These are phyloP conservation scores for Rhabdornis inornatus DNA, from an alignment of 2,113 vertebrate species.

Conservation along the genomic window DNA sequence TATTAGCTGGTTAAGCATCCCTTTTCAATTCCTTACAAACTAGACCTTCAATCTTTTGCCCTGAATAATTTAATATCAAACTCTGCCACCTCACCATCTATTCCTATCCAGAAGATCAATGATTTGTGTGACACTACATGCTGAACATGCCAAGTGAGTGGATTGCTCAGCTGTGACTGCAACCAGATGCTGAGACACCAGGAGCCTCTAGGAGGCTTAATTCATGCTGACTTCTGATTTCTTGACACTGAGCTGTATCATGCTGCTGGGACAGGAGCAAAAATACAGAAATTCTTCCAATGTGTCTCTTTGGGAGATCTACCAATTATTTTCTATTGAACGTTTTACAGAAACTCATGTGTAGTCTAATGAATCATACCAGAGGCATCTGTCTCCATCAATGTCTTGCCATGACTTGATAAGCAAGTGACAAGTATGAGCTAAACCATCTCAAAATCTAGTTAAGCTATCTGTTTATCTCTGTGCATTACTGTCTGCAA, in stretches of 20 bases:
- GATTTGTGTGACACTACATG: background rate
- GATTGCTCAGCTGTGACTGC: background rate
- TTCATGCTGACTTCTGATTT: background rate
- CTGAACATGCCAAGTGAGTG: background rate
- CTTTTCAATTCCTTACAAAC: background rate
- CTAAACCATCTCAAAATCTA: conserved; percentile 44
- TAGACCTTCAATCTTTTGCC: background rate
- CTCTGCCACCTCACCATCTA: background rate
- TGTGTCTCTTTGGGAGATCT: background rate
- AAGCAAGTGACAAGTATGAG: conserved; percentile 53
- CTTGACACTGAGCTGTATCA: background rate
- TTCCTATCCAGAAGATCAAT: background rate
- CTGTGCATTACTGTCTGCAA: conserved; percentile 32
- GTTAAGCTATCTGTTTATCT: conserved; percentile 54
- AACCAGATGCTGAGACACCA: background rate
- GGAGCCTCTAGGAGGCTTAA: background rate
- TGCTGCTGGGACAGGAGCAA: background rate
- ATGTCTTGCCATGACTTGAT: conserved; percentile 1
- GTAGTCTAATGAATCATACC: background rate
- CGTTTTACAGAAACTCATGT: background rate
- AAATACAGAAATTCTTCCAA: background rate
- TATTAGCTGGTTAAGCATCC: background rate
- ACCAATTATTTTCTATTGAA: background rate
- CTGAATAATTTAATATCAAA: background rate
- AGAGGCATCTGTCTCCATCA: conserved; percentile 12